Conservation (phyloP, 2,888 invertebrate genomes). For the Anaspis maculata region DNA sequence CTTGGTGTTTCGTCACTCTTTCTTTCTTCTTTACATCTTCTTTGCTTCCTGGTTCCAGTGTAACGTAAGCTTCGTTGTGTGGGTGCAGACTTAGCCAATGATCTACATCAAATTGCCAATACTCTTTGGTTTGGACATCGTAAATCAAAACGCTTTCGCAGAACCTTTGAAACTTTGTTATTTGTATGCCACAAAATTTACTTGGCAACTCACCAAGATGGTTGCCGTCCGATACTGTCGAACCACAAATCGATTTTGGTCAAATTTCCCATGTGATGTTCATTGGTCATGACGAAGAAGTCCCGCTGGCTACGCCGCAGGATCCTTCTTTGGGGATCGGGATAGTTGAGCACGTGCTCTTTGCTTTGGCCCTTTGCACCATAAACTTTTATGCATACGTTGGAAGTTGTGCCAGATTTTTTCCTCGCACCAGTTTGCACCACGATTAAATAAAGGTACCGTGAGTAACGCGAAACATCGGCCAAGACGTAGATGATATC, state of each 20-base stretch:
- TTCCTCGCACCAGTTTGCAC: neutral
- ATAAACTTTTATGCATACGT: neutral
- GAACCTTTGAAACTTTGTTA: too few relatives aligned
- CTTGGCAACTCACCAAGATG: too few relatives aligned
- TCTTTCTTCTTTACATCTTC: too few relatives aligned
- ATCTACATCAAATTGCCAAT: neutral
- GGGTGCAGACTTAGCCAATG: too few relatives aligned
- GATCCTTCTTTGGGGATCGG: constrained; percentile 25
- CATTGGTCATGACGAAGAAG: constrained; percentile 26
- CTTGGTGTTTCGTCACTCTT: too few relatives aligned
- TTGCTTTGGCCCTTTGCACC: neutral
- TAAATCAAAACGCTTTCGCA: neutral
- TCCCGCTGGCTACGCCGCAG: constrained; percentile 23
- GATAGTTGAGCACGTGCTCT: constrained; percentile 29
- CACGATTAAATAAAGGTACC: neutral
- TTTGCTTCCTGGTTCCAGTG: too few relatives aligned
- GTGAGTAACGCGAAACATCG: neutral
- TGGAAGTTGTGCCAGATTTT: neutral
- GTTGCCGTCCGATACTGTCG: constrained; percentile 23
- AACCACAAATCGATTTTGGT: constrained; percentile 25
- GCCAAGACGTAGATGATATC: neutral
- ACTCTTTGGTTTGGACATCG: neutral
- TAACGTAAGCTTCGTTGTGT: too few relatives aligned
- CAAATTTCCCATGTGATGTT: constrained; percentile 23
- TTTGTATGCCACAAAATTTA: too few relatives aligned